Conservation (phyloP, 2,888 invertebrate genomes). For the Cenopis cana region DNA sequence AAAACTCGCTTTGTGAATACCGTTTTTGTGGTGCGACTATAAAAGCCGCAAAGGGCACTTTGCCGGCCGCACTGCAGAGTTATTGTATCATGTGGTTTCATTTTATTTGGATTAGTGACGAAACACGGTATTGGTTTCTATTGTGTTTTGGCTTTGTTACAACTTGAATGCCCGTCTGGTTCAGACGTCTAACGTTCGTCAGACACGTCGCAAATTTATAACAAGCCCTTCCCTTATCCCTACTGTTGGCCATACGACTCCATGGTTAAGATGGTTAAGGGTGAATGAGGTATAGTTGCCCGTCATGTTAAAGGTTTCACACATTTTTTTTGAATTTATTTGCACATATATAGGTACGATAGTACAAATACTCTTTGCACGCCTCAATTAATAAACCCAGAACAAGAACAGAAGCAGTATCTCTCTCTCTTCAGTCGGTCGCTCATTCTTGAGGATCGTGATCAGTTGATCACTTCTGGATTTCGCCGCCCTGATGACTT, state of each 20-base stretch:
- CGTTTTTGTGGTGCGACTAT: constrained; percentile 36
- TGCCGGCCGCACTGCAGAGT: constrained; percentile 32
- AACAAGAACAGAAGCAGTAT: too few species aligned
- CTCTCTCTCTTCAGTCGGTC: too few species aligned
- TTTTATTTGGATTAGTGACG: constrained; percentile 37
- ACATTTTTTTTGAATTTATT: neutral
- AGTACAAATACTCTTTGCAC: too few species aligned
- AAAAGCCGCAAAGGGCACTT: constrained; percentile 40
- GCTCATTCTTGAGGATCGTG: too few species aligned
- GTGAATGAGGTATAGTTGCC: neutral
- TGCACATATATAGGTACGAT: neutral
- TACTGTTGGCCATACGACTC: neutral
- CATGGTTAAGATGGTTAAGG: neutral
- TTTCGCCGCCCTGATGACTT: too few species aligned
- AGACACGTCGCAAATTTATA: neutral
- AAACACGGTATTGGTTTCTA: constrained; percentile 18
- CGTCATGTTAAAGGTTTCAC: neutral
- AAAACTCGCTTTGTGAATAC: constrained; percentile 32
- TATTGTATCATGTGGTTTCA: constrained; percentile 36
- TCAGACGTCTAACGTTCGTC: neutral
- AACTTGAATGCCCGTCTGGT: neutral
- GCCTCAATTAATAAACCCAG: too few species aligned
- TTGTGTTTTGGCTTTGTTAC: constrained; percentile 5
- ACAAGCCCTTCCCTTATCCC: neutral
- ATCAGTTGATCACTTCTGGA: too few species aligned